Conservation (phyloP, 2,888 invertebrate species). For the Nemapogon koenigi region DNA sequence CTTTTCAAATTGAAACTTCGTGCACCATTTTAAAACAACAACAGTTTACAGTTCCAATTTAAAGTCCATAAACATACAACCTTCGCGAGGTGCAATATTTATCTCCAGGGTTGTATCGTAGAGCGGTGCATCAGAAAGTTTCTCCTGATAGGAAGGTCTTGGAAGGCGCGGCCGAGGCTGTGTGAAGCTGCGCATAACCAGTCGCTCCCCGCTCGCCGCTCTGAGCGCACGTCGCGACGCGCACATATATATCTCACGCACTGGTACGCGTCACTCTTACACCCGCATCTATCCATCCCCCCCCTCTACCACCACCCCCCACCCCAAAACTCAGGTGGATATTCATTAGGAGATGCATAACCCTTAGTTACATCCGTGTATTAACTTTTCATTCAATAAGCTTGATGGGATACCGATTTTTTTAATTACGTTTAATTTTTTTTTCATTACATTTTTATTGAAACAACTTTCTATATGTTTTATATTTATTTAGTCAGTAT, state of each 20-base stretch:
- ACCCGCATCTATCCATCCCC: conserved; percentile 13
- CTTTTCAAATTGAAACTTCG: no score
- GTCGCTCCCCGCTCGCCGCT: conserved; percentile 50
- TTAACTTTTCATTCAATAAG: no score
- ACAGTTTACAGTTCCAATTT: no score
- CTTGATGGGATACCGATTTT: no score
- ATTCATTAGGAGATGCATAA: conserved; percentile 27
- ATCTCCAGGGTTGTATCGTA: no score
- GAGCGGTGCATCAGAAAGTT: conserved; percentile 31
- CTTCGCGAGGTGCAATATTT: no score
- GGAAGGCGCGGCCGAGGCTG: conserved; percentile 38
- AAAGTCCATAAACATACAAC: no score
- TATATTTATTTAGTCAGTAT: no score
- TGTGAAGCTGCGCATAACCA: conserved; percentile 39
- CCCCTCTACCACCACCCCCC: conserved; percentile 16
- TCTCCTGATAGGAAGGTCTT: conserved; percentile 15
- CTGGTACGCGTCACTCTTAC: conserved; percentile 48
- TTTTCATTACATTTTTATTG: no score
- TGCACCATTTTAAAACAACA: no score
- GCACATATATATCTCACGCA: conserved; percentile 45
- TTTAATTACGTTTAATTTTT: no score
- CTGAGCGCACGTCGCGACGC: conserved; percentile 55
- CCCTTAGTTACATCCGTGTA: background rate
- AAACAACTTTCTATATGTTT: no score
- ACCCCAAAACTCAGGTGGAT: conserved; percentile 17